Base-by-base conservation (phyloP, 53 echinoderm and acorn worm species). In the Antedon mediterranea region DNA sequence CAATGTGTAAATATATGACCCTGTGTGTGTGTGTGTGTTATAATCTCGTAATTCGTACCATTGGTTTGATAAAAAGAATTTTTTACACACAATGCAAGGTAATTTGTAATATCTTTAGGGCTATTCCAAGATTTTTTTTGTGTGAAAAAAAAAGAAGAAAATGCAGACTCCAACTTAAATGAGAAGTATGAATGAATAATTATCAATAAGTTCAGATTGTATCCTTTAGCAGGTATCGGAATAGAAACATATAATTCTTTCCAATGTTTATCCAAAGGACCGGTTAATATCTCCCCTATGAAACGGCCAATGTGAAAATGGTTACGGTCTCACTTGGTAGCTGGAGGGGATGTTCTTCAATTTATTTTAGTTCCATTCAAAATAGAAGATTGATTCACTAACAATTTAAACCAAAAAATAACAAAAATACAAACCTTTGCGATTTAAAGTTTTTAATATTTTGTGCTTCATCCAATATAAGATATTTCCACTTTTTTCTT, bases 391-490 rank as follows among this genome's bases (percentile, higher is more conserved):
- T 72, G 28, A 0, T 34, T 34, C 9, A 31, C 32, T 32, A 28
- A 9, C 76, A 31, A 30, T n/a, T n/a, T n/a, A n/a, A n/a, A n/a
- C n/a, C n/a, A 28, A 37, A 37, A 6, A 37, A 2, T 23, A 0
- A 28, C 6, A 32, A n/a, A n/a, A n/a, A n/a, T 75, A 3, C 90
- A 75, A 31, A 94, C 94, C 98, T 92, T 80, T 98, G 98, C 28
- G 98, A 98, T 76, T 98, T 98, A 87, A 98, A 98, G 81, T 98
- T 98, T 84, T 97, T 98, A 79, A 98, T 98, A 82, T 98, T 98
- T 85, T 98, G 98, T 4, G 98, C 98, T 79, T 98, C 98, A 34
- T 98, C 98, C 73, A 98, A 85, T 15, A 98, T 87, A 0, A 98
- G 86, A 73, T 98, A 98, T 86, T 98, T 98, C 98, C 98, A 98